Evolutionary conservation across 1,140 invertebrate genomes (phyloP).

Genomic region (Steinernema khuongi): DNA sequence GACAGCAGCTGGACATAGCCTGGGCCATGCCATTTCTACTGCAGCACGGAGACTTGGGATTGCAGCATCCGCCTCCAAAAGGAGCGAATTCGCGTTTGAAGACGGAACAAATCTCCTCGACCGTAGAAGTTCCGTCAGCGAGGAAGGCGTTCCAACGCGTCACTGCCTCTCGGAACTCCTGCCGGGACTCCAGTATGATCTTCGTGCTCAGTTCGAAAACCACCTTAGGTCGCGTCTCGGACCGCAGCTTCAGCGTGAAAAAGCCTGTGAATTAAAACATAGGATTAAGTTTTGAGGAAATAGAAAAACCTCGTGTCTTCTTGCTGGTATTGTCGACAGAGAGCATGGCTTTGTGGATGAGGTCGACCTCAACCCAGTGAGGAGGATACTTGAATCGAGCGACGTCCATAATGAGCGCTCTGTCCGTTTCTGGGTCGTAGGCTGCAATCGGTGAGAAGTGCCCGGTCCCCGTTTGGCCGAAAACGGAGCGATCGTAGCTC

Average conservation of each 20-base stretch:
- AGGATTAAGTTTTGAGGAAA: constrained; percentile 10
- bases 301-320: constrained; percentile 27
- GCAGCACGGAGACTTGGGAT: not conserved
- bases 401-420: constrained; percentile 60
- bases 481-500: constrained; percentile 56
- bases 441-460: constrained; percentile 60
- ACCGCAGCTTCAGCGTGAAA: constrained; percentile 23
- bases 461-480: constrained; percentile 58
- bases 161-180: not conserved
- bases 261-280: constrained; percentile 27
- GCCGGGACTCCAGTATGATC: constrained; percentile 23
- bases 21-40: not conserved
- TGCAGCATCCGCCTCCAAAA: not conserved
- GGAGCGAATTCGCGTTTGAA: not conserved
- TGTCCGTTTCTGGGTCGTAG: constrained; percentile 57
- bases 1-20: constrained; percentile 2
- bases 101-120: not conserved
- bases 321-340: constrained; percentile 54
- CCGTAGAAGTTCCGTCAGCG: not conserved
- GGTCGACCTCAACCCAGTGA: constrained; percentile 58
- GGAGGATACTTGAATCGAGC: constrained; percentile 61
- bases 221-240: constrained; percentile 32
- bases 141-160: not conserved
- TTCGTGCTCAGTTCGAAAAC: constrained; percentile 34
- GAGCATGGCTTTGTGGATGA: constrained; percentile 57